Conservation (phyloP, 2,888 invertebrate species). For the Drosophila flavopinicola region DNA sequence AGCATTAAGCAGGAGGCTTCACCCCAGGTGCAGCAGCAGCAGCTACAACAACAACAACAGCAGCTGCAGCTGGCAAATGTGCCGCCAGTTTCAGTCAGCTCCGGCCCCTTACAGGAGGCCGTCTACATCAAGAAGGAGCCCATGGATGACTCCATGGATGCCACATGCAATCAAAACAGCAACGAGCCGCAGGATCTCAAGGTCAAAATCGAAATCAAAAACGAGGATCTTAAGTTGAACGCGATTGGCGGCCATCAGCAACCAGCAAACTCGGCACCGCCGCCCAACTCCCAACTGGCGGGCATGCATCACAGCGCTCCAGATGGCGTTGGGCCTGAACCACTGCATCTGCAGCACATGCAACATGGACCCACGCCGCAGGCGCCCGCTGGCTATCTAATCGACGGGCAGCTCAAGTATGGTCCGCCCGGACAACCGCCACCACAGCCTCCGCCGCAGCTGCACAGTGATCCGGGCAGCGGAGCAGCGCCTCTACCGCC, state of each 20-base stretch:
- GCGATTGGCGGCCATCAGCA: conserved; percentile 48
- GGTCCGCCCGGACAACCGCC: conserved; percentile 65
- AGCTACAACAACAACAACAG: conserved; percentile 23
- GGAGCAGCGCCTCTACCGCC: conserved; percentile 48
- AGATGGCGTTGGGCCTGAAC: conserved; percentile 69
- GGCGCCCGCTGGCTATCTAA: conserved; percentile 75
- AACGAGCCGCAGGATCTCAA: conserved; percentile 90
- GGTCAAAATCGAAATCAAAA: conserved; percentile 88
- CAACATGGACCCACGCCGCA: conserved; percentile 68
- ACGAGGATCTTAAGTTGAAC: conserved; percentile 81
- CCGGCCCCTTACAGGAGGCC: conserved; percentile 84
- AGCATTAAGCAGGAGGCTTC: conserved; percentile 84
- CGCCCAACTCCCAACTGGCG: conserved; percentile 40
- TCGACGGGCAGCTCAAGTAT: conserved; percentile 81
- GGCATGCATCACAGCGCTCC: conserved; percentile 77
- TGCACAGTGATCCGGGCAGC: conserved; percentile 68
- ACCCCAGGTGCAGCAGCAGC: conserved; percentile 54
- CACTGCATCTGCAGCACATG: conserved; percentile 79
- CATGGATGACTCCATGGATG: conserved; percentile 84
- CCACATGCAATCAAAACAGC: conserved; percentile 84
- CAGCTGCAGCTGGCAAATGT: conserved; percentile 35
- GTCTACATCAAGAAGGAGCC: conserved; percentile 86
- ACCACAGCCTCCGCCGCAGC: conserved; percentile 68
- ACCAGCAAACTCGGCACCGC: conserved; percentile 40
- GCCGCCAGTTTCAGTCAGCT: conserved; percentile 39